Conservation (phyloP, 30 jellyfish, hydroid and myxozoan species). For the Sanderia malayensis region DNA sequence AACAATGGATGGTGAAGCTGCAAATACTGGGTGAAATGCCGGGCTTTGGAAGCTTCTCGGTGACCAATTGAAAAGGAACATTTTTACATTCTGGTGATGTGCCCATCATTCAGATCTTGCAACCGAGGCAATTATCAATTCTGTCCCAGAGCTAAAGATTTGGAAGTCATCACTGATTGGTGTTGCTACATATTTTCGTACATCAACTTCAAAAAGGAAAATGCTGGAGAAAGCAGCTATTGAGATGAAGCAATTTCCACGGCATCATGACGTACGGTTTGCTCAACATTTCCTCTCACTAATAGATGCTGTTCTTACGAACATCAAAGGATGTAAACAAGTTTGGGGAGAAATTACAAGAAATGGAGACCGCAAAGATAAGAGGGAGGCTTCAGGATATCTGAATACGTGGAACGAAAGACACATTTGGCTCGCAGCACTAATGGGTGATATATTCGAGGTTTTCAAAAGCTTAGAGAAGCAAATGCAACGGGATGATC, state of each 20-base stretch:
- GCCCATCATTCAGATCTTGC: slow-evolving; percentile 58
- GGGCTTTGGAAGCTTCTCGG: slow-evolving; percentile 35
- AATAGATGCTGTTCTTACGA: slow-evolving; percentile 38
- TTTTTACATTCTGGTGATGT: slow-evolving; percentile 38
- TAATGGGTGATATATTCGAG: slow-evolving; percentile 48
- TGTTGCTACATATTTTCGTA: slow-evolving; percentile 32
- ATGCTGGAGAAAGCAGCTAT: slow-evolving; percentile 23
- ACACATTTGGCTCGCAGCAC: slow-evolving; percentile 35
- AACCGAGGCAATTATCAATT: slow-evolving; percentile 40
- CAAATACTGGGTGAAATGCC: slow-evolving; percentile 28
- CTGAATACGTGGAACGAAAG: slow-evolving; percentile 36
- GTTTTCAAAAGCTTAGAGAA: slow-evolving; percentile 24
- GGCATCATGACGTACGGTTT: slow-evolving; percentile 45
- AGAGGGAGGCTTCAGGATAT: slow-evolving; percentile 29
- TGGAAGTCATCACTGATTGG: slow-evolving; percentile 44
- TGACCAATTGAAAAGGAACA: slow-evolving; percentile 32
- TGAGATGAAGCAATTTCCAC: slow-evolving; percentile 33
- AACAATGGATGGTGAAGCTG: slow-evolving; percentile 44
- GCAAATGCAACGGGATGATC: neutral
- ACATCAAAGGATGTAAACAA: slow-evolving; percentile 35
- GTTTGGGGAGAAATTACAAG: slow-evolving; percentile 10
- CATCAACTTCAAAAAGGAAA: slow-evolving; percentile 23
- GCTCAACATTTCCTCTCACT: slow-evolving; percentile 49
- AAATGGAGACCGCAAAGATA: slow-evolving; percentile 34
- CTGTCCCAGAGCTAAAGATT: slow-evolving; percentile 42